Evolutionary conservation across 2,797 vertebrate genomes (phyloP), one percentile per base, ranked within the genome.

Genomic region (Xyrichtys novacula): DNA sequence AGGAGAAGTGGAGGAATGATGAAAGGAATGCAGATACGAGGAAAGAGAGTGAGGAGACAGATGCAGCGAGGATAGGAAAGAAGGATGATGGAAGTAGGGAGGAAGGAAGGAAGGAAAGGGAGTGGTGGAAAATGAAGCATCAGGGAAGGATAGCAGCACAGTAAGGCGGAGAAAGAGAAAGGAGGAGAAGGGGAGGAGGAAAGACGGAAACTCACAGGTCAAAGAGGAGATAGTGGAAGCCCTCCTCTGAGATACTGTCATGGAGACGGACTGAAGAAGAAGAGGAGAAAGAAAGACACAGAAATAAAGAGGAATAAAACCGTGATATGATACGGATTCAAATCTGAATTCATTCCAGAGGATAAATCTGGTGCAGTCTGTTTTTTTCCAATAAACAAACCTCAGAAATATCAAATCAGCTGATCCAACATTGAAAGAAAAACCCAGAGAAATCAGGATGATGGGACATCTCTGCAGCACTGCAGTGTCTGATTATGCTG

Each of bases 181-280:
- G 6, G 22, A 47, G 16, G n/a, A 31, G 29, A 23, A 25, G 22
- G 12, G 40, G 42, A 43, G 6, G 25, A 19, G 23, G 19, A 32
- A 61, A 28, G 38, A 52, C 58, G 25, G 52, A 31, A 61, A 95
- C 96, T 96, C 91, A 96, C 96, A 96, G 88, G 91, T 98, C 96
- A 78, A 98, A 98, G 89, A 98, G 94, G 78, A 98, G 95, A 90
- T 97, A 98, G 91, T 97, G 97, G 91, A 97, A 98, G 1, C 96
- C 96, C 80, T 98, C 97, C 88, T 98, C 97, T 0, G 97, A 98
- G 91, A 98, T 98, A 86, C 96, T 98, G 94, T 98, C 97, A 29
- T 98, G 97, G 82, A 98, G 97, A 62, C 97, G 96, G 79, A 98
- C 97, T 98, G 94, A 29, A 83, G 73, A 56, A n/a, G 53, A 68